phyloP scores from a whole-genome alignment of 2,113 vertebrate species.

The Lophius piscatorius region DNA sequence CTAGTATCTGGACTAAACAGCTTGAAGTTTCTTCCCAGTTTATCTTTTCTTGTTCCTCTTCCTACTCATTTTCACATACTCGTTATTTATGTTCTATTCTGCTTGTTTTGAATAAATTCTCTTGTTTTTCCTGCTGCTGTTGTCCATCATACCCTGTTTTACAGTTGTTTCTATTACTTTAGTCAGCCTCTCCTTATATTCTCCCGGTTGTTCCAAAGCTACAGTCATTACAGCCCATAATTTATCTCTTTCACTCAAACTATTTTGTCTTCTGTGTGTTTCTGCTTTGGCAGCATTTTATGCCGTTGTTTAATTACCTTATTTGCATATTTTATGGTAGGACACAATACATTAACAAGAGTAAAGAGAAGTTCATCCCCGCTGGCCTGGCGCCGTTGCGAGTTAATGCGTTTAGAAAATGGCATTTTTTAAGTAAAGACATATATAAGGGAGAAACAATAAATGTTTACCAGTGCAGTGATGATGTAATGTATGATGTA shows the following conservation, averaged over 20 bases:
- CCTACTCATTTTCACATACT: background rate
- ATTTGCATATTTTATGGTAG: background rate
- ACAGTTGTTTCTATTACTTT: constrained; percentile 10
- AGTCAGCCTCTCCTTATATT: background rate
- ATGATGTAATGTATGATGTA: constrained; percentile 24
- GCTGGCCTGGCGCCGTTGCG: background rate
- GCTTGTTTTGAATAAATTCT: too few species aligned
- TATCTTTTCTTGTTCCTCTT: background rate
- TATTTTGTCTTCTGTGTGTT: constrained; percentile 5
- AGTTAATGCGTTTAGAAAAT: constrained; percentile 11
- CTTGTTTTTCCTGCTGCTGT: background rate
- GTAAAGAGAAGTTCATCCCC: constrained; percentile 2
- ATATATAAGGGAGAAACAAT: background rate
- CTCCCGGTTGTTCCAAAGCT: constrained; percentile 1
- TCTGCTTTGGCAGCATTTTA: constrained; percentile 22
- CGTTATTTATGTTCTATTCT: background rate
- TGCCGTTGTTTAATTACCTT: constrained; percentile 48
- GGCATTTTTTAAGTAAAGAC: constrained; percentile 1
- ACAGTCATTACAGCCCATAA: constrained; percentile 10
- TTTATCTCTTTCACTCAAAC: constrained; percentile 29
- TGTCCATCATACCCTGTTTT: constrained; percentile 8
- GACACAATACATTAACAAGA: constrained; percentile 13
- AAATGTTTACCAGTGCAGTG: background rate
- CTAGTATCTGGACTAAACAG: too few species aligned
- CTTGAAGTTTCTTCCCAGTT: too few species aligned